Evolutionary conservation across 1,140 invertebrate genomes (phyloP).

Genomic region (Drosophila grimshawi): DNA sequence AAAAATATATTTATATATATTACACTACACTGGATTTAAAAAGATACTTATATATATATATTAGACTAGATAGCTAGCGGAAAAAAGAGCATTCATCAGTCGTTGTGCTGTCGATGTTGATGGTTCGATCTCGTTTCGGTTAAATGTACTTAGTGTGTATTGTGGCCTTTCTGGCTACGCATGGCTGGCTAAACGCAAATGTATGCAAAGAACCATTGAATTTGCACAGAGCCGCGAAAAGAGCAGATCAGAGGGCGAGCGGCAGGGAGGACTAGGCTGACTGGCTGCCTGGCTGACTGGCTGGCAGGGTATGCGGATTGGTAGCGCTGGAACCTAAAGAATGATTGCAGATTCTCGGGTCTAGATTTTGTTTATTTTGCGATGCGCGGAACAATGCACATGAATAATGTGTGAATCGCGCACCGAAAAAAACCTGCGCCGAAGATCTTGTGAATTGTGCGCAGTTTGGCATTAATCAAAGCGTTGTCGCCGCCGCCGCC

Average conservation of each 20-base stretch:
- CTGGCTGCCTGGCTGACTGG: background rate
- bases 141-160: constrained; percentile 60
- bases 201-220: constrained; percentile 82
- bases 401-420: constrained; percentile 82
- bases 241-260: background rate
- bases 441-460: constrained; percentile 64
- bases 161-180: constrained; percentile 70
- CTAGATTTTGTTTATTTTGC: constrained; percentile 82
- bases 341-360: constrained; percentile 80
- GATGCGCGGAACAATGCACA: constrained; percentile 73
- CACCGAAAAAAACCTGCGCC: constrained; percentile 73
- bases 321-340: constrained; percentile 55
- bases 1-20: too few relatives aligned
- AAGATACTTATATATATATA: too few relatives aligned
- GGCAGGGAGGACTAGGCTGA: background rate
- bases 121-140: constrained; percentile 42
- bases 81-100: constrained; percentile 1
- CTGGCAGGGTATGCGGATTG: constrained; percentile 28
- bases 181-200: constrained; percentile 81
- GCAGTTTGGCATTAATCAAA: constrained; percentile 79
- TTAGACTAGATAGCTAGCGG: too few relatives aligned
- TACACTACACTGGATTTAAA: too few relatives aligned
- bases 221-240: constrained; percentile 55
- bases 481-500: constrained; percentile 64
- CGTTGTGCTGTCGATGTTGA: background rate